Evolutionary conservation across 2,797 vertebrate genomes (phyloP), one percentile per base, ranked within the genome.

Genomic region (Thunnus albacares): DNA sequence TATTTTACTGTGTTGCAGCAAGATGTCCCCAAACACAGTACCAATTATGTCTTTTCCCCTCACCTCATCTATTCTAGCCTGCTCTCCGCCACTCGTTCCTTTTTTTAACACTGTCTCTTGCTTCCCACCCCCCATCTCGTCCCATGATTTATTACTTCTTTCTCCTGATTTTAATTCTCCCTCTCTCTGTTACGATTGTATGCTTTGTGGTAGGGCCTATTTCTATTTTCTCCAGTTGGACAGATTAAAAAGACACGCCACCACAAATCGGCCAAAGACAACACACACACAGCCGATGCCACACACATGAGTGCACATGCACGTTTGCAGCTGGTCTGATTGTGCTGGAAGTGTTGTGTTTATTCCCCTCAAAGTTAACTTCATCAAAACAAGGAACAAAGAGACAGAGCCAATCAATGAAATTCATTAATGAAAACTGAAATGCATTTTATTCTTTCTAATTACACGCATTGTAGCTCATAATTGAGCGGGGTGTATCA

Each of bases 391-490:
- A 92, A 93, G 83, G 85, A 90, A 94, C 89, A 93, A 94, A 94
- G 89, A 92, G 88, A 92, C 85, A 87, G 84, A 94, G 71, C 81
- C 90, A 94, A 94, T 95, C 93, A 93, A 94, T 94, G 91, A 92
- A 92, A 94, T 92, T 91, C 90, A 92, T 93, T 95, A 92, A 94
- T 93, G 93, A 94, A 93, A 93, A 92, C 90, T 92, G 92, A 94
- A 95, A 94, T 94, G 93, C 92, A 91, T 92, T 94, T 92, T 92
- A 93, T 94, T 94, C 88, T 93, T 94, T 95, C 93, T 95, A 95
- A 95, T 95, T 94, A 95, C 93, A 94, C 93, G 94, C 93, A 94
- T 94, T 94, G 93, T 91, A 93, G 91, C 91, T 95, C 93, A 93
- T 95, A 95, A 95, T 94, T 94, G 92, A 94, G 90, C 87, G 69